Evolutionary conservation across 2,113 vertebrate genomes (phyloP), one percentile per base, ranked within the genome.

Genomic region (Scalopus aquaticus): DNA sequence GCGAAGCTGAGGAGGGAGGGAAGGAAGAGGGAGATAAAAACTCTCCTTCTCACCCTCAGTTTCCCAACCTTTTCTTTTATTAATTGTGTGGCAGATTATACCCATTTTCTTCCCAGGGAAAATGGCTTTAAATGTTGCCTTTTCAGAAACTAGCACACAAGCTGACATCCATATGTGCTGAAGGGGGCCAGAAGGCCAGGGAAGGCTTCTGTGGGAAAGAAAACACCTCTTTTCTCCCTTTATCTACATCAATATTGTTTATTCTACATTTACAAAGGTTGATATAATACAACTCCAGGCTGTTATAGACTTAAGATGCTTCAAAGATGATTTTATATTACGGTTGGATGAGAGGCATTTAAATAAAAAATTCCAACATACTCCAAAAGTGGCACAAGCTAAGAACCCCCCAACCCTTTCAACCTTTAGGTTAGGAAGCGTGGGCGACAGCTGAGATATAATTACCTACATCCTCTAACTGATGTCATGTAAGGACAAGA

Each of bases 21-120:
- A 76, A 17, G 24, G 56, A 26, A 54, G 24, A 64, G 4, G 46
- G 20, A 67, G 32, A 77, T 82, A 67, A 72, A 58, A 76, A 94
- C 12, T 44, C 54, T 88, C 42, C 13, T 84, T 64, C 72, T 65
- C 42, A 26, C 12, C 28, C 24, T 46, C 1, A 30, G 32, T 77
- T n/a, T 7, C 19, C 13, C n/a, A 62, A 73, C n/a, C 20, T 80
- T 88, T 94, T 64, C 44, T 89, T 73, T 95, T 94, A 92, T 88
- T 88, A 58, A 86, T 35, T 91, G 5, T 51, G 28, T 44, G 91
- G 65, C 96, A 80, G 74, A 95, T 96, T 97, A 93, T 97, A 94
- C 17, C 44, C 32, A 58, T 58, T 67, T 89, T 87, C 95, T 91
- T 87, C 54, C 30, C 35, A 62, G 92, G 62, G 88, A 96, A 95